phyloP scores from a whole-genome alignment of 2,113 vertebrate genomes.

The Scalopus aquaticus region DNA sequence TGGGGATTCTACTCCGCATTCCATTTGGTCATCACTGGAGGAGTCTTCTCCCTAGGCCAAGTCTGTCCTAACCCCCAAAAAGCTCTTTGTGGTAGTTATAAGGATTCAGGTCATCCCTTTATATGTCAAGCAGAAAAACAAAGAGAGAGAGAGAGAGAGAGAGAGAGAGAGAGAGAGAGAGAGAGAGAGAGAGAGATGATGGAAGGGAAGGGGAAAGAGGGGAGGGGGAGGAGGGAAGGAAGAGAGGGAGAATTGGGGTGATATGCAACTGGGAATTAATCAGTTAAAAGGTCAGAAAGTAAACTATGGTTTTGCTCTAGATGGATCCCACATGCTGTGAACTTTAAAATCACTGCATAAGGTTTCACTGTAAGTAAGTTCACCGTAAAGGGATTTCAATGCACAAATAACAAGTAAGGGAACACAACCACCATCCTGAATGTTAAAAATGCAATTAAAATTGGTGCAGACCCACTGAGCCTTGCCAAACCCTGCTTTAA shows the following conservation, averaged over 20 bases:
- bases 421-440: constrained; percentile 69
- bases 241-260: background rate
- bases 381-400: constrained; percentile 71
- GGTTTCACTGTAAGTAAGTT: constrained; percentile 67
- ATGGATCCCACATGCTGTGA: constrained; percentile 63
- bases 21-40: background rate
- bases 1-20: background rate
- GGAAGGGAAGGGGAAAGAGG: too few species aligned
- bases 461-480: constrained; percentile 69
- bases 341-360: constrained; percentile 61
- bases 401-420: constrained; percentile 49
- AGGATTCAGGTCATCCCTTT: background rate
- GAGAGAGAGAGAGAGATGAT: too few species aligned
- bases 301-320: constrained; percentile 50
- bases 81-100: constrained; percentile 8
- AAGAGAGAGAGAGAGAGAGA: too few species aligned
- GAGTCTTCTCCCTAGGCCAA: background rate
- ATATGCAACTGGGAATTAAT: constrained; percentile 52
- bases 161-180: too few species aligned
- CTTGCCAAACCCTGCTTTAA: constrained; percentile 76
- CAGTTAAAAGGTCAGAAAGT: constrained; percentile 64
- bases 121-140: background rate
- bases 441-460: constrained; percentile 79
- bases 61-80: background rate
- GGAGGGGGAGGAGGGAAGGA: background rate